A percentile compares a stretch with the other conserved stretches of the same genome.
Evolutionary conservation across 2,113 vertebrate genomes (phyloP).

Genomic region (Fregata magnificens): DNA sequence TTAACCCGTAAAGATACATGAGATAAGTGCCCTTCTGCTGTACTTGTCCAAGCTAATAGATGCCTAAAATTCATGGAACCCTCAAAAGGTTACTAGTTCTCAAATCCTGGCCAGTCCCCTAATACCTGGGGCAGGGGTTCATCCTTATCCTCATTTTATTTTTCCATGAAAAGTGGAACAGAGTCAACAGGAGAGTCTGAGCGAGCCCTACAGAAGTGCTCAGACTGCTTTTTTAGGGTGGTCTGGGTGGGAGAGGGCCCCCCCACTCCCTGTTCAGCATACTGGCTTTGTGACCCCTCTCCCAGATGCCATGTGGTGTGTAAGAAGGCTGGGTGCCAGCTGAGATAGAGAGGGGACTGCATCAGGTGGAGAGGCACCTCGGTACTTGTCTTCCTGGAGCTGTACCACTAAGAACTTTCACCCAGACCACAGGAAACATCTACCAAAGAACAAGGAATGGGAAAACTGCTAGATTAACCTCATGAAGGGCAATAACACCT

Average conservation of each 20-base stretch:
- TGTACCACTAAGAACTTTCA: background rate
- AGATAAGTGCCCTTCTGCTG: background rate
- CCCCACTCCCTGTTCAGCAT: background rate
- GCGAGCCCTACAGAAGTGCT: background rate
- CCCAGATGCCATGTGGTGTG: background rate
- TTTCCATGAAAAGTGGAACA: background rate
- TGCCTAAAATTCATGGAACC: background rate
- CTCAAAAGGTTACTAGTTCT: background rate
- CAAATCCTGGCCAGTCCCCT: background rate
- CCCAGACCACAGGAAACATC: background rate
- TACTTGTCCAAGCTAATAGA: background rate
- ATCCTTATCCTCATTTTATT: background rate
- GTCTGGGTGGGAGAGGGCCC: background rate
- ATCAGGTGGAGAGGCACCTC: background rate
- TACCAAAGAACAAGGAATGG: background rate
- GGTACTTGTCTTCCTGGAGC: background rate
- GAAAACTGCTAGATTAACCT: background rate
- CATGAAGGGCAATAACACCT: background rate
- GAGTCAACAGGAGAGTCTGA: background rate
- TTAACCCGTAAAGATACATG: background rate
- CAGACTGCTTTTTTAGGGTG: background rate
- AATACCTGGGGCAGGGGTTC: background rate
- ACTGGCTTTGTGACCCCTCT: background rate
- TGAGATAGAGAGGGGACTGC: background rate
- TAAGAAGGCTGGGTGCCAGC: background rate